Conservation (phyloP, 2,888 invertebrate genomes). For the Ischnus inquisitorius region DNA sequence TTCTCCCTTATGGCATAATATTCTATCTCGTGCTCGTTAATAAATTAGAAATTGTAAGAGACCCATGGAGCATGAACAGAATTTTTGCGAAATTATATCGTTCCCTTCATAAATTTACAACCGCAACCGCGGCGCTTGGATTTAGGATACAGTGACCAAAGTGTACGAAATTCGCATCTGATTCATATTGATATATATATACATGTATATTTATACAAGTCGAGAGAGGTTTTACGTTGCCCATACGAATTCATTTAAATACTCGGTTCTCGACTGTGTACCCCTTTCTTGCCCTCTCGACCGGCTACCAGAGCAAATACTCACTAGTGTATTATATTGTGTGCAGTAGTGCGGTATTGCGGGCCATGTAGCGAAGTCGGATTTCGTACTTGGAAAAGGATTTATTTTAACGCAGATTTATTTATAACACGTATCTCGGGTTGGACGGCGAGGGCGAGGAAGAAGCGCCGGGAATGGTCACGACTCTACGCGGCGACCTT, state of each 20-base stretch:
- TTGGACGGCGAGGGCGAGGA: constrained; percentile 15
- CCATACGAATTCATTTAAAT: constrained; percentile 61
- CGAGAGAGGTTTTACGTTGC: constrained; percentile 39
- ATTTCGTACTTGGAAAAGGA: constrained; percentile 41
- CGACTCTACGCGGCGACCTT: not conserved
- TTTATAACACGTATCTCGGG: constrained; percentile 64
- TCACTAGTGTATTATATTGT: not conserved
- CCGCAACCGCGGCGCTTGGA: not conserved
- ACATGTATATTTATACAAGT: not conserved
- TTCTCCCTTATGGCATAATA: no score
- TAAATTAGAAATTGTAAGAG: no score
- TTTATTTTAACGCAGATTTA: constrained; percentile 69
- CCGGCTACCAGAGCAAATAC: constrained; percentile 13
- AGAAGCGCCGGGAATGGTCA: constrained; percentile 7
- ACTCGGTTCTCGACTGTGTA: constrained; percentile 40
- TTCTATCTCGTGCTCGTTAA: not conserved
- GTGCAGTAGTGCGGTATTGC: not conserved
- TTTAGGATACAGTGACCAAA: not conserved
- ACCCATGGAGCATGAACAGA: no score
- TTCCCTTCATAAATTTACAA: constrained; percentile 48
- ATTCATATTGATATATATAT: constrained; percentile 29
- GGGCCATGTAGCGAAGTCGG: not conserved
- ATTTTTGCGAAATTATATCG: not conserved
- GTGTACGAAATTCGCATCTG: constrained; percentile 45
- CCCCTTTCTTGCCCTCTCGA: constrained; percentile 37